Evolutionary conservation across 2,797 vertebrate species (phyloP).

Genomic region (Dicrostonyx torquatus): DNA sequence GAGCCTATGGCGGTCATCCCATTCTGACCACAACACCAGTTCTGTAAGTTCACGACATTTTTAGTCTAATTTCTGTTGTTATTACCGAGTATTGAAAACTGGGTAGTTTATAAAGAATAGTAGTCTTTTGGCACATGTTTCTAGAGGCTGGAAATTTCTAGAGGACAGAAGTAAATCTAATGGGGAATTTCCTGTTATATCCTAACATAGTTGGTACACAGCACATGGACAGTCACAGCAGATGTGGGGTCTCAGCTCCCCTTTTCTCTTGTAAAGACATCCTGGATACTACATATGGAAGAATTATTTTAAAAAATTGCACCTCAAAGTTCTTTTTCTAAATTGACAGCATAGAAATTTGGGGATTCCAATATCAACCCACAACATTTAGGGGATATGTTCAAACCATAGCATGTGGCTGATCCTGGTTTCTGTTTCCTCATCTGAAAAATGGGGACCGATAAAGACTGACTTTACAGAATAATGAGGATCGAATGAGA

Average conservation of each 20-base stretch:
- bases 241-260: not conserved
- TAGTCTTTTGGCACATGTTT: not conserved
- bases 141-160: not conserved
- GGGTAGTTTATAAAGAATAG: not conserved
- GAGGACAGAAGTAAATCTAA: not conserved
- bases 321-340: not conserved
- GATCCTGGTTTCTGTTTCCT: not conserved
- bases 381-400: not conserved
- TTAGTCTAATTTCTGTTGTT: not conserved
- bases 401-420: not conserved
- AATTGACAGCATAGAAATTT: not conserved
- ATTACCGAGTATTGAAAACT: not conserved
- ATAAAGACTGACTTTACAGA: not conserved
- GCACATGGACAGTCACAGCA: not conserved
- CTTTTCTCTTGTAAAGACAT: not conserved
- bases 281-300: not conserved
- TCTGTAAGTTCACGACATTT: not conserved
- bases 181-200: not conserved
- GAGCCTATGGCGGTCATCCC: too few species aligned
- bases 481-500: not conserved
- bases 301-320: not conserved
- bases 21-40: not conserved
- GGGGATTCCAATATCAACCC: not conserved
- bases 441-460: not conserved
- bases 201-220: too few species aligned